Evolutionary conservation across 37 sponge, comb jelly and placozoan genomes (phyloP).

Genomic region (Tethya wilhelma): DNA sequence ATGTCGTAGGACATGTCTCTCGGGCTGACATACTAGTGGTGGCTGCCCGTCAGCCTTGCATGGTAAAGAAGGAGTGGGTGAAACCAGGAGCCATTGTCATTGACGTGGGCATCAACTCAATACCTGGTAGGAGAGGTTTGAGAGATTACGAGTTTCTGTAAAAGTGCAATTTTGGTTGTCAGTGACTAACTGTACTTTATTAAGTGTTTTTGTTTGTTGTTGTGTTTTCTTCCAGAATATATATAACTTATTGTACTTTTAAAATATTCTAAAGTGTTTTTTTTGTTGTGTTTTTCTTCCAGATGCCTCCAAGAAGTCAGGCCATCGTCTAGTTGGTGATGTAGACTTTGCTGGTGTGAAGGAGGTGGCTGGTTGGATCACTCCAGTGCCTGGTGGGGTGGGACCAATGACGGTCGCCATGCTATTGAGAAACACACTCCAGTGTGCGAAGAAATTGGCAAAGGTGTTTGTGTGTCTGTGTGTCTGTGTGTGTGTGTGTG

Average conservation of each 20-base stretch:
- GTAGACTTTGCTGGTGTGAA: conserved; percentile 79
- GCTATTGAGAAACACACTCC: conserved; percentile 90
- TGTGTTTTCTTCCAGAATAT: too few relatives aligned
- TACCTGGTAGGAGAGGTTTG: conserved; percentile 60
- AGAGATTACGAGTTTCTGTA: not conserved
- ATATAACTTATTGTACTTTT: not conserved
- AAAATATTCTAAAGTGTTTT: not conserved
- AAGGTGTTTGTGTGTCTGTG: not conserved
- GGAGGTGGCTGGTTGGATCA: conserved; percentile 87
- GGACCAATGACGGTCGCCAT: conserved; percentile 99
- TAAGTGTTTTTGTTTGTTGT: not conserved
- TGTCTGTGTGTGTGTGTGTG: not conserved
- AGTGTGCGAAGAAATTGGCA: conserved; percentile 59
- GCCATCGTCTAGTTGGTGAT: conserved; percentile 89
- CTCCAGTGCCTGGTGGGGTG: conserved; percentile 98
- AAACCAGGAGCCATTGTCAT: conserved; percentile 96
- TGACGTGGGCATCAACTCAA: conserved; percentile 95
- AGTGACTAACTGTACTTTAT: not conserved
- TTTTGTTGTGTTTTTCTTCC: not conserved
- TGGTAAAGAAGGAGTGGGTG: conserved; percentile 91
- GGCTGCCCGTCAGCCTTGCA: conserved; percentile 74
- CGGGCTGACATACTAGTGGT: conserved; percentile 94
- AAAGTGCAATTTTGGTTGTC: not conserved
- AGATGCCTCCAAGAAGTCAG: conserved; percentile 89
- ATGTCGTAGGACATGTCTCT: conserved; percentile 43